Evolutionary conservation across 2,888 invertebrate species (phyloP), one percentile per base, ranked within the genome.

Genomic region (Pyrochroa serraticornis): DNA sequence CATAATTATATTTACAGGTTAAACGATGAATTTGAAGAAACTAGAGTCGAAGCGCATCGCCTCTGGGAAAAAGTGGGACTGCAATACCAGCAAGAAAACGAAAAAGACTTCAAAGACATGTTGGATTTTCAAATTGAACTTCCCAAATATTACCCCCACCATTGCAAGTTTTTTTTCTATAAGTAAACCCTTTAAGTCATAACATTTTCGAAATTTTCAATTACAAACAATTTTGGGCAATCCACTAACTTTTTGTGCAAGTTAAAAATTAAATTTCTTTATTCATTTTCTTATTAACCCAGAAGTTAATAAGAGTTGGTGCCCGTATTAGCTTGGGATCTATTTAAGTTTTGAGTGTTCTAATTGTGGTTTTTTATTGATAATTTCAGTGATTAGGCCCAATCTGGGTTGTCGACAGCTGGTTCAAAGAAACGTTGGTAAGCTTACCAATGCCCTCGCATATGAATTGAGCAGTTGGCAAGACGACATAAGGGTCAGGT

Each of bases 361-460:
- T 32, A 7, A 33, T 6, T 39, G 39, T 38, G 7, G 6, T 38
- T 38, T 38, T 7, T 52, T 45, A 30, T 50, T 43, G 57, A 52
- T 51, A 33, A 12, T 57, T 63, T 22, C 37, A 86, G 88, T 91
- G 7, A 81, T 82, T 56, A 84, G 95, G n/a, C 95, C 95, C 0
- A 92, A 91, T 71, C 81, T 95, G 12, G 95, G 95, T 0, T 97
- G 97, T 73, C 85, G 95, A 6, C 83, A 83, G 1, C 78, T 97
- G 44, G 90, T 92, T 0, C 88, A 90, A 71, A 84, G 87, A 55
- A 88, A 93, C 71, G 82, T 91, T 60, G 85, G 87, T 47, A 90
- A 89, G 78, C 85, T 94, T 62, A 80, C 91, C 7, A 86, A 87
- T 13, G 91, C 89, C 35, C 82, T 94, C 64, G 79, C 82, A 41